Evolutionary conservation across 2,113 vertebrate genomes (phyloP).

Genomic region (Etia nguti): DNA sequence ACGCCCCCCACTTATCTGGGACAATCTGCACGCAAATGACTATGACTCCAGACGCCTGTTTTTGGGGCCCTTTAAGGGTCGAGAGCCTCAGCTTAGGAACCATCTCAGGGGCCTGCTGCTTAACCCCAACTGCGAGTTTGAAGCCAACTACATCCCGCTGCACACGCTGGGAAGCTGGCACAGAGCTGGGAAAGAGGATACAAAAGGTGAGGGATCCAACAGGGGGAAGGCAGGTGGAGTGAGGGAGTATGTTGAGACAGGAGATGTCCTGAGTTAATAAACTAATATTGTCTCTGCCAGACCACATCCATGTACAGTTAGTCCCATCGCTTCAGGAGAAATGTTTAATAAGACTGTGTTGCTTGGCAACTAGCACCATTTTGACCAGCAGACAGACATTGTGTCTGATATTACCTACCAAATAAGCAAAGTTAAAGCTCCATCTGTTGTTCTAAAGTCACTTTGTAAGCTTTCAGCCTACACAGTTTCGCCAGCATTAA

Average conservation of each 20-base stretch:
- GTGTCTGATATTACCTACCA: neutral
- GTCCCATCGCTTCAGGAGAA: neutral
- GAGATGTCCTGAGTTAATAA: constrained; percentile 3
- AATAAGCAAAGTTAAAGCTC: neutral
- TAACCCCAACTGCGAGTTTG: constrained; percentile 87
- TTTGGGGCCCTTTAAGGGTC: constrained; percentile 82
- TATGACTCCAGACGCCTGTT: constrained; percentile 84
- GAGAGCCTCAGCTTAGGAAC: constrained; percentile 67
- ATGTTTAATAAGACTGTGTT: neutral
- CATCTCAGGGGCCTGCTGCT: constrained; percentile 78
- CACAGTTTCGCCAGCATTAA: neutral
- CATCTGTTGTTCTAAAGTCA: neutral
- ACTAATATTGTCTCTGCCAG: constrained; percentile 3
- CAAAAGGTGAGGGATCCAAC: constrained; percentile 48
- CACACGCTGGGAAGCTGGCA: constrained; percentile 81
- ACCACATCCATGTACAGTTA: neutral
- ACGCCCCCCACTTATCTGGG: constrained; percentile 78
- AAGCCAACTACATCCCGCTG: constrained; percentile 84
- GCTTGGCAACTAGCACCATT: constrained; percentile 17
- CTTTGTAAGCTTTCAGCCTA: neutral
- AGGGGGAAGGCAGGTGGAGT: neutral
- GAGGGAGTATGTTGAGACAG: neutral
- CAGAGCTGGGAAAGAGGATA: constrained; percentile 52
- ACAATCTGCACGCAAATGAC: constrained; percentile 87
- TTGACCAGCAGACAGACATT: neutral